Evolutionary conservation across 2,113 vertebrate species (phyloP).

Genomic region (Mormyrus lacerda): DNA sequence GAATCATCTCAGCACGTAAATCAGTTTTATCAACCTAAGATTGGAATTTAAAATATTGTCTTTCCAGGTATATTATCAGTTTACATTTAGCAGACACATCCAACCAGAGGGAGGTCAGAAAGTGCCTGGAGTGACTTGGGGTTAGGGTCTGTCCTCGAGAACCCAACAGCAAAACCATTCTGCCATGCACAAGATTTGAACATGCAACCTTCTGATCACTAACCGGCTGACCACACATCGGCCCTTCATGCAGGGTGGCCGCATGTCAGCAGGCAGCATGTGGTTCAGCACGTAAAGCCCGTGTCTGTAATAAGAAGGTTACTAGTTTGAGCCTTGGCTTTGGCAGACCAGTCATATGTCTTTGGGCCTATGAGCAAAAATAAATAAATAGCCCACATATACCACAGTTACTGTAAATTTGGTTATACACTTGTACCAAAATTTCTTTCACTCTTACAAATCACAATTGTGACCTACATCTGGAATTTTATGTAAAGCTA

Average conservation of each 20-base stretch:
- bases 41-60: neutral
- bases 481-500: too few relatives aligned
- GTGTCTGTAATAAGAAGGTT: neutral
- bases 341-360: neutral
- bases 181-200: neutral
- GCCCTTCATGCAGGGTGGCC: neutral
- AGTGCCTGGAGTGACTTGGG: neutral
- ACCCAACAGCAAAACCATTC: neutral
- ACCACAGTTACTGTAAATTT: neutral
- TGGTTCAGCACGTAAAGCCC: neutral
- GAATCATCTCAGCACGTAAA: neutral
- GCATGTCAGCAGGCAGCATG: neutral
- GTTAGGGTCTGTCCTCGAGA: neutral
- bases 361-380: neutral
- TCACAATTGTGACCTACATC: neutral
- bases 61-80: neutral
- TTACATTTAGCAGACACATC: neutral
- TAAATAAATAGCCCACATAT: neutral
- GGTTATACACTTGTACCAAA: neutral
- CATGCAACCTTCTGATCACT: neutral
- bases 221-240: neutral
- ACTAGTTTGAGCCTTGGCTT: neutral
- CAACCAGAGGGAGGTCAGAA: neutral
- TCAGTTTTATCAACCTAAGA: neutral
- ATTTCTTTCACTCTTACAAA: neutral